These are phyloP conservation scores for Thermophis baileyi DNA, from an alignment of 2,113 vertebrate genomes.

Conservation along the genomic window DNA sequence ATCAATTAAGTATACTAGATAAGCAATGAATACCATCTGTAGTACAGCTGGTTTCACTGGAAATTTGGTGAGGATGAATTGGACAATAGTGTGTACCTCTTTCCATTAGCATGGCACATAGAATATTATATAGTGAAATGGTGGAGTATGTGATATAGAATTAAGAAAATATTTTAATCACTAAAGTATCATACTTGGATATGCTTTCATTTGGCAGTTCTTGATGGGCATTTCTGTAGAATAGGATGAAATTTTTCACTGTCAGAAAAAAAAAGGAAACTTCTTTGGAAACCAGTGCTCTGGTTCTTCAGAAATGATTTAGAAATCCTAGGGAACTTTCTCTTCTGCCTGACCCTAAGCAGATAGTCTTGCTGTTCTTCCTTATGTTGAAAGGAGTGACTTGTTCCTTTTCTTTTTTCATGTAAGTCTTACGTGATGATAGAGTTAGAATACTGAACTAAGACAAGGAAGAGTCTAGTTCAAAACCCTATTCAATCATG, in stretches of 20 bases:
- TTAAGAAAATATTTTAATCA: neutral
- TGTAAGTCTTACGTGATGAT: neutral
- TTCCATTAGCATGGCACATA: neutral
- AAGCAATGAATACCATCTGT: neutral
- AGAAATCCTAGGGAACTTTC: neutral
- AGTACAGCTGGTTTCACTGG: neutral
- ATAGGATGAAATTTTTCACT: neutral
- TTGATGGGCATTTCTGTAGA: neutral
- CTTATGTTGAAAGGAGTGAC: neutral
- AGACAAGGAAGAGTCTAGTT: neutral
- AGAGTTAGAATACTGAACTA: neutral
- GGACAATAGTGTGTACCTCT: neutral
- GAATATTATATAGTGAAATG: neutral
- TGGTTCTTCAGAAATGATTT: neutral
- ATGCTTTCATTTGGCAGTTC: neutral
- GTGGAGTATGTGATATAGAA: neutral
- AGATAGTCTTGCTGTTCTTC: neutral
- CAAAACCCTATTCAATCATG: neutral
- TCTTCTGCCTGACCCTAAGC: neutral
- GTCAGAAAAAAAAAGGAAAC: neutral
- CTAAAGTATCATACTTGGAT: neutral
- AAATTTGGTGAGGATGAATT: neutral
- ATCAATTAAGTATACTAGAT: neutral
- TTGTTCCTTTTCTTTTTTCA: neutral
- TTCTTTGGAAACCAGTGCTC: neutral